Conservation (phyloP, 2,888 invertebrate species). For the Stratiomys singularior region DNA sequence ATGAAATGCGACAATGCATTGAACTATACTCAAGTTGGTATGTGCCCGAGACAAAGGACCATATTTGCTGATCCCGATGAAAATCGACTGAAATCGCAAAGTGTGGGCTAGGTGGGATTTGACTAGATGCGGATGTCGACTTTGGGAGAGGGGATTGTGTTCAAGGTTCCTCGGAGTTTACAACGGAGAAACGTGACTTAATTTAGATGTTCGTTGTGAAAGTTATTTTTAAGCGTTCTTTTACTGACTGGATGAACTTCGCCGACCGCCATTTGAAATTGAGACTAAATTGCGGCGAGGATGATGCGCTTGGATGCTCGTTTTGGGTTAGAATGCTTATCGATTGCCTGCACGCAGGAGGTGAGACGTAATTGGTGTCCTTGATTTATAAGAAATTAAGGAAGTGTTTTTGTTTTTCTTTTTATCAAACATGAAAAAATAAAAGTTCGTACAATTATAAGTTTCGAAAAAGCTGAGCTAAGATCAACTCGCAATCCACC, state of each 20-base stretch:
- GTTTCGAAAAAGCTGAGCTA: too few relatives aligned
- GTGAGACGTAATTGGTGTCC: background rate
- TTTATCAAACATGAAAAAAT: too few relatives aligned
- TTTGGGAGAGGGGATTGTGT: conserved; percentile 24
- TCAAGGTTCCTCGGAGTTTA: conserved; percentile 48
- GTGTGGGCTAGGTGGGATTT: background rate
- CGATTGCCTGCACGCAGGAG: background rate
- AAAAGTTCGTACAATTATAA: too few relatives aligned
- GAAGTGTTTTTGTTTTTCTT: too few relatives aligned
- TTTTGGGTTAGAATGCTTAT: background rate
- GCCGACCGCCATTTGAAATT: conserved; percentile 1
- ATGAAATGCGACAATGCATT: conserved; percentile 35
- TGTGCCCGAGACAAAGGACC: background rate
- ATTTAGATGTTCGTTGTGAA: conserved; percentile 46
- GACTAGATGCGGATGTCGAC: conserved; percentile 2
- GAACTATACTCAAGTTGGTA: background rate
- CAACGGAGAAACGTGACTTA: conserved; percentile 50
- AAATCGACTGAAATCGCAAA: background rate
- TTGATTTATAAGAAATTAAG: too few relatives aligned
- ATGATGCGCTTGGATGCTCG: background rate
- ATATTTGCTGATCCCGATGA: conserved; percentile 9
- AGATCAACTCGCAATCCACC: too few relatives aligned
- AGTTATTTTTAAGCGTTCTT: conserved; percentile 43
- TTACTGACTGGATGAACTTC: conserved; percentile 26
- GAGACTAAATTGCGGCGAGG: conserved; percentile 14